Evolutionary conservation across 2,888 invertebrate species (phyloP).

Genomic region (Pachymerium ferrugineum): DNA sequence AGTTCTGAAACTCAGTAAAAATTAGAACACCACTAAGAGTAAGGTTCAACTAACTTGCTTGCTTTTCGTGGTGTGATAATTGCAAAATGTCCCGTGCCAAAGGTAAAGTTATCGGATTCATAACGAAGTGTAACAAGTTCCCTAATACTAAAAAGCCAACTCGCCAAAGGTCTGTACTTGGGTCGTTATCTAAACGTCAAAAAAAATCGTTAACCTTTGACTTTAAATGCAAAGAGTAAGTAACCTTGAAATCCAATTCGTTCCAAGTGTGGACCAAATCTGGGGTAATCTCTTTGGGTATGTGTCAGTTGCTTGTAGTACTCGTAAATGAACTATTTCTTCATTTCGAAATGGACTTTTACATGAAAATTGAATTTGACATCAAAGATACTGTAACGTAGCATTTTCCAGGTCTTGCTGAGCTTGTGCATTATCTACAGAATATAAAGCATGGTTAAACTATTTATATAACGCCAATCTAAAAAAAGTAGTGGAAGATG

Average conservation of each 20-base stretch:
- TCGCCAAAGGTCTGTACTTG: conserved; percentile 54
- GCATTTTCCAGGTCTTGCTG: conserved; percentile 37
- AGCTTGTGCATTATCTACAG: conserved; percentile 19
- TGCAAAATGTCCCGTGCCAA: conserved; percentile 49
- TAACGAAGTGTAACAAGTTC: conserved; percentile 50
- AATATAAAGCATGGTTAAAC: no score
- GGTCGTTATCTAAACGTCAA: conserved; percentile 48
- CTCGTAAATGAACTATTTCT: conserved; percentile 47
- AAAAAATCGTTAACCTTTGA: not conserved
- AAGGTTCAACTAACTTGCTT: conserved; percentile 42
- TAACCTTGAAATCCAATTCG: conserved; percentile 54
- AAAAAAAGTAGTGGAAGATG: no score
- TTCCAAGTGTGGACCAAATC: conserved; percentile 55
- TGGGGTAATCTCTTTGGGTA: conserved; percentile 48
- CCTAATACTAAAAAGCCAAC: conserved; percentile 52
- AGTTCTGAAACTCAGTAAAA: conserved; percentile 47
- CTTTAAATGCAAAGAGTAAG: not conserved
- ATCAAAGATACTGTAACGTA: not conserved
- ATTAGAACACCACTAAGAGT: conserved; percentile 38
- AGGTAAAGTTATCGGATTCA: conserved; percentile 42
- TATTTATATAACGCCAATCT: no score
- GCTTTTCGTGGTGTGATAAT: conserved; percentile 49
- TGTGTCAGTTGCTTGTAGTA: conserved; percentile 50
- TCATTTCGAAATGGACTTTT: conserved; percentile 49
- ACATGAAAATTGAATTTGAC: not conserved